A percentile compares a stretch with the other conserved stretches of the same genome.
Evolutionary conservation across 2,113 vertebrate species (phyloP).

Genomic region (Rhodinocichla rosea): DNA sequence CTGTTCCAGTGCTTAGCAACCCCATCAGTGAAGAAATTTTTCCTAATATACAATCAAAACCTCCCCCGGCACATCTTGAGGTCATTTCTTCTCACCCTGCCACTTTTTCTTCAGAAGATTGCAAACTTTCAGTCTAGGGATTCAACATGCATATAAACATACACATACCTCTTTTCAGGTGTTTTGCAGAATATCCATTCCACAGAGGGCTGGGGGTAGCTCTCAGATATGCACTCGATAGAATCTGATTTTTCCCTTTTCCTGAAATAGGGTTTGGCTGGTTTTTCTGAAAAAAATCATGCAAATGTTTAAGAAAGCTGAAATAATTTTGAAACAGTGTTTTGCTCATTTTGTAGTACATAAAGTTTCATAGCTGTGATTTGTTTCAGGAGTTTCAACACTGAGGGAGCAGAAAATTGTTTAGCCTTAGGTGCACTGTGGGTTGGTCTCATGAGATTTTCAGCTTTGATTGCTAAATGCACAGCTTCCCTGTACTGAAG

Average conservation of each 20-base stretch:
- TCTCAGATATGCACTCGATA: conserved; percentile 74
- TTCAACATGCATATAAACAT: neutral
- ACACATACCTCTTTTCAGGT: conserved; percentile 65
- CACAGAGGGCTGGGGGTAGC: conserved; percentile 73
- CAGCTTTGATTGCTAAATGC: neutral
- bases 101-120: neutral
- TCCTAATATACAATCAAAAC: neutral
- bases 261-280: conserved; percentile 72
- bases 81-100: neutral
- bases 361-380: neutral
- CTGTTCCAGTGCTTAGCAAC: neutral
- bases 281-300: conserved; percentile 56
- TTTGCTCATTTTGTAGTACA: neutral
- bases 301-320: neutral
- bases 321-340: neutral
- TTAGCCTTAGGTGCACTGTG: neutral
- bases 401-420: neutral
- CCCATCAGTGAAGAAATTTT: neutral
- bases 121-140: neutral
- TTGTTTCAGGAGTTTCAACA: neutral
- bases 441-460: neutral
- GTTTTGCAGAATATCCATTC: conserved; percentile 74
- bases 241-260: conserved; percentile 33
- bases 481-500: neutral
- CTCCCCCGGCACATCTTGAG: fast-evolving